phyloP scores from a whole-genome alignment of 2,888 invertebrate genomes.

The Oscheius myriophilus region DNA sequence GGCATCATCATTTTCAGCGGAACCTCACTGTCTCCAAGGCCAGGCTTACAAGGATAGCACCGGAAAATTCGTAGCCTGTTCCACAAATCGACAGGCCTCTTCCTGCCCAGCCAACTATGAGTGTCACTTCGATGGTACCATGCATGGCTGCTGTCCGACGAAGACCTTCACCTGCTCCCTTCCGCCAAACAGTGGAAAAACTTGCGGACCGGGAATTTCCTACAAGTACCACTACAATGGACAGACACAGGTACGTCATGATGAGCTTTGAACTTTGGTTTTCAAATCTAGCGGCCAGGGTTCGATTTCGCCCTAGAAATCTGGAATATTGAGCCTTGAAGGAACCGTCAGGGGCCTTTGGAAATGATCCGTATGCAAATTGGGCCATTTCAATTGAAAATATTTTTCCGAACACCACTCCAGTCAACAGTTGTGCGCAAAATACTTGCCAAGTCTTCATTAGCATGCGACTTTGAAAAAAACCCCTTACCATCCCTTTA shows the following conservation, averaged over 20 bases:
- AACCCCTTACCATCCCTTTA: constrained; percentile 4
- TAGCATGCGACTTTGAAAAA: too few relatives aligned
- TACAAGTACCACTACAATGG: constrained; percentile 61
- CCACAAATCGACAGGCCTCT: constrained; percentile 44
- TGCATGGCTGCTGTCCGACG: constrained; percentile 61
- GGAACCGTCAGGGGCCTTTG: too few relatives aligned
- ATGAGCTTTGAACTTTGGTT: too few relatives aligned
- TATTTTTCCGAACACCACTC: too few relatives aligned
- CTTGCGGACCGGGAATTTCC: constrained; percentile 59
- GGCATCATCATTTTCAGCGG: constrained; percentile 37
- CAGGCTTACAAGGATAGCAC: constrained; percentile 58
- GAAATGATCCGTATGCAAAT: too few relatives aligned
- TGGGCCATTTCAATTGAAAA: too few relatives aligned
- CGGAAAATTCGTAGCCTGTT: constrained; percentile 56
- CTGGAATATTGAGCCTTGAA: too few relatives aligned
- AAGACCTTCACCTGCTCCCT: constrained; percentile 63
- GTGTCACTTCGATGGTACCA: constrained; percentile 57
- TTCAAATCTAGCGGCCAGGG: too few relatives aligned
- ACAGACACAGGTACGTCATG: constrained; percentile 41
- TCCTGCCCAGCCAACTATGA: constrained; percentile 61
- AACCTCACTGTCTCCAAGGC: constrained; percentile 58
- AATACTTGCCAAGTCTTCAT: too few relatives aligned
- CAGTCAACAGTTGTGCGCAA: too few relatives aligned
- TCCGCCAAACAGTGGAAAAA: constrained; percentile 51
- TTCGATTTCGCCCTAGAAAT: too few relatives aligned